Percentiles rank a stretch among this genome's conserved stretches.
Evolutionary conservation across 2,797 vertebrate species (phyloP).

Genomic region (Erpetoichthys calabaricus): DNA sequence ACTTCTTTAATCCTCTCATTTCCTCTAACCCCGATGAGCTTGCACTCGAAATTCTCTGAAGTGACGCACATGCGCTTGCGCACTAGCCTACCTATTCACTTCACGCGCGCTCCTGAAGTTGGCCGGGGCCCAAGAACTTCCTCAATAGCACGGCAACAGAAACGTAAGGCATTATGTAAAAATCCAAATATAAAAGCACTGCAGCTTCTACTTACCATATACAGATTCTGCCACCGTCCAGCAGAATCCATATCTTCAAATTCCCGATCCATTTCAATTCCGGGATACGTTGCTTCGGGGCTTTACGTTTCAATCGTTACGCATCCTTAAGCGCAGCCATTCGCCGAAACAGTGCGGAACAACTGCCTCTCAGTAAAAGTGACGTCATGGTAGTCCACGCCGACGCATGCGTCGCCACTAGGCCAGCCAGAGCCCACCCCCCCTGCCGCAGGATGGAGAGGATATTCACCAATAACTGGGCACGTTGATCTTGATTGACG

Average conservation of each 20-base stretch:
- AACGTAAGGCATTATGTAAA: constrained; percentile 12
- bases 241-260: constrained; percentile 67
- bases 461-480: too few relatives aligned
- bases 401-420: too few relatives aligned
- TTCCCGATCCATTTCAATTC: constrained; percentile 55
- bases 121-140: constrained; percentile 20
- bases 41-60: neutral
- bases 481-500: too few relatives aligned
- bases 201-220: constrained; percentile 55
- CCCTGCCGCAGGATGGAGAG: too few relatives aligned
- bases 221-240: constrained; percentile 75
- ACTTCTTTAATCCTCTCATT: constrained; percentile 27
- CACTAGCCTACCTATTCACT: neutral
- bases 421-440: too few relatives aligned
- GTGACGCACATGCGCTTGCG: neutral
- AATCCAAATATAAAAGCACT: constrained; percentile 21
- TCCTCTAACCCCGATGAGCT: constrained; percentile 1
- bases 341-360: constrained; percentile 12
- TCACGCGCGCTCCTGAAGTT: constrained; percentile 16
- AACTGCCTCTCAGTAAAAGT: neutral
- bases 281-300: too few relatives aligned
- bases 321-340: constrained; percentile 38
- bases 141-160: constrained; percentile 14
- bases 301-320: constrained; percentile 33
- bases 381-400: too few relatives aligned